phyloP scores from a whole-genome alignment of 1,140 invertebrate species.

The Phortica variegata region DNA sequence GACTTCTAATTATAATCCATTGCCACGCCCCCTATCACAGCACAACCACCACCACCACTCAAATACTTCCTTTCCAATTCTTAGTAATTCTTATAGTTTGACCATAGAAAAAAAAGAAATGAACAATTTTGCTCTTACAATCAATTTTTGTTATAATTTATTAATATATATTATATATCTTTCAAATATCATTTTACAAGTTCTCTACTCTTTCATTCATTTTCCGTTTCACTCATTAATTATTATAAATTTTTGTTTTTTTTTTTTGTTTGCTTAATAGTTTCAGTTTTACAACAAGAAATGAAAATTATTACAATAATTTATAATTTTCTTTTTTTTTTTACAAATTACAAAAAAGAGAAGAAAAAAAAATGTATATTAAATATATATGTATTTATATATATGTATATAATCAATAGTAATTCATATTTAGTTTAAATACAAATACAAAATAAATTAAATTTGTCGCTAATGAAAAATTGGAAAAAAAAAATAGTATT shows the following conservation, averaged over 20 bases:
- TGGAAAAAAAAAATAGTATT: slow-evolving; percentile 15
- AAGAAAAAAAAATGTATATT: slow-evolving; percentile 14
- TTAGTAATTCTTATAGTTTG: background rate
- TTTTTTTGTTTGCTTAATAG: slow-evolving; percentile 1
- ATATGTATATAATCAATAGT: slow-evolving; percentile 22
- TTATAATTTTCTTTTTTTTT: too few relatives aligned
- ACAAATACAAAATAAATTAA: background rate
- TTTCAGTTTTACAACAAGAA: too few relatives aligned
- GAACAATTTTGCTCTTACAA: background rate
- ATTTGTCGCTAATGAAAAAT: slow-evolving; percentile 11
- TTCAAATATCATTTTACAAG: slow-evolving; percentile 21
- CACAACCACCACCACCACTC: background rate
- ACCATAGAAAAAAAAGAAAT: too few relatives aligned
- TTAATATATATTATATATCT: slow-evolving; percentile 23
- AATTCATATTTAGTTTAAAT: slow-evolving; percentile 13
- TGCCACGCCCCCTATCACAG: too few relatives aligned
- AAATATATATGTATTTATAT: slow-evolving; percentile 7
- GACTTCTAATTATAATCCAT: too few relatives aligned
- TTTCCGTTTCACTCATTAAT: slow-evolving; percentile 6
- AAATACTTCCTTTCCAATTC: background rate
- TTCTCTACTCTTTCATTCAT: slow-evolving; percentile 16
- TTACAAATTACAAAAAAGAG: slow-evolving; percentile 24
- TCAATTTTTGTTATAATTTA: slow-evolving; percentile 17
- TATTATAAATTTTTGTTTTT: slow-evolving; percentile 11
- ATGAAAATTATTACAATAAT: too few relatives aligned